A percentile compares a stretch with the other conserved stretches of the same genome.
phyloP scores from a whole-genome alignment of 1,140 invertebrate genomes.

The Musca vetustissima region DNA sequence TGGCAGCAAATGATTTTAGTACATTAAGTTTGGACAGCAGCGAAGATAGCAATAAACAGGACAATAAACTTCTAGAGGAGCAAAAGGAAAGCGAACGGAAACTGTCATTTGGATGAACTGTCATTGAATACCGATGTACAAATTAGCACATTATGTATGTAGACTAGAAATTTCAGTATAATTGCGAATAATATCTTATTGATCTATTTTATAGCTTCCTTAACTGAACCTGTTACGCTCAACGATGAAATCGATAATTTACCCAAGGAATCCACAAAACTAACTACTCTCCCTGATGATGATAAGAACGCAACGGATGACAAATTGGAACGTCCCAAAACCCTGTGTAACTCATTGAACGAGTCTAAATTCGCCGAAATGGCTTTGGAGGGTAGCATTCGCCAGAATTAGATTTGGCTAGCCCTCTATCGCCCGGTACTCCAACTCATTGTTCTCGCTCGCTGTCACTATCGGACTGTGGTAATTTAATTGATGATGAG shows the following conservation, averaged over 20 bases:
- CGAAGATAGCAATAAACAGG: conserved; percentile 57
- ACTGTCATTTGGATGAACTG: conserved; percentile 46
- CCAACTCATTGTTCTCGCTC: conserved; percentile 78
- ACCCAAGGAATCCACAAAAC: background rate
- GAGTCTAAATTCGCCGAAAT: conserved; percentile 76
- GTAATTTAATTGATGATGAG: conserved; percentile 82
- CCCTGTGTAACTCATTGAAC: conserved; percentile 62
- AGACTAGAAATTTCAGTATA: background rate
- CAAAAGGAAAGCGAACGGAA: conserved; percentile 34
- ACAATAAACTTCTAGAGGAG: conserved; percentile 24
- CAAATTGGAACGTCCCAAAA: conserved; percentile 48
- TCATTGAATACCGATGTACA: conserved; percentile 44
- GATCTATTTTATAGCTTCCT: conserved; percentile 37
- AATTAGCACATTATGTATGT: conserved; percentile 51
- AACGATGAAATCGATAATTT: conserved; percentile 18
- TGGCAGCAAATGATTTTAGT: conserved; percentile 64
- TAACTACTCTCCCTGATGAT: background rate
- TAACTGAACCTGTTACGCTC: conserved; percentile 39
- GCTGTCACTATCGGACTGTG: conserved; percentile 69
- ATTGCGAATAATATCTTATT: background rate
- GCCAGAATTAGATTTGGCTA: conserved; percentile 42
- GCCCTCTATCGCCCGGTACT: conserved; percentile 67
- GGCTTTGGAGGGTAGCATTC: conserved; percentile 66
- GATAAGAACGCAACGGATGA: background rate
- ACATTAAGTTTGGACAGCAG: conserved; percentile 59